These are phyloP conservation scores for Mormyrus hasselquistii DNA, from an alignment of 2,797 vertebrate genomes.

Conservation along the genomic window DNA sequence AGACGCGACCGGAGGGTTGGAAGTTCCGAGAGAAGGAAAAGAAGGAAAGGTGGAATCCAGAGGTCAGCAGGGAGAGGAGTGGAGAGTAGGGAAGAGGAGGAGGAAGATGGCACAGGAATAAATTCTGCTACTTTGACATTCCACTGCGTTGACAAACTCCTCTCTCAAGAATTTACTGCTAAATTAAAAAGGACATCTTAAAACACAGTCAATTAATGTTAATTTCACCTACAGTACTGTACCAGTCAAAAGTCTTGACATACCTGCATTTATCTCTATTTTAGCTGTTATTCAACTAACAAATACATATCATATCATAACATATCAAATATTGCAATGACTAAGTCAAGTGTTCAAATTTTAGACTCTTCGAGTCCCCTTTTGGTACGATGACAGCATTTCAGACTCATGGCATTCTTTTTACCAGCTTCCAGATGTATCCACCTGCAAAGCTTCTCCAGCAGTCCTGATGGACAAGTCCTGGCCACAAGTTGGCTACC, in stretches of 20 bases:
- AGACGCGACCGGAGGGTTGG: constrained; percentile 48
- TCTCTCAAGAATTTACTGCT: neutral
- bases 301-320: too few species aligned
- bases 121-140: neutral
- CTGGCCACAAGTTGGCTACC: neutral
- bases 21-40: neutral
- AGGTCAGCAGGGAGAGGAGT: neutral
- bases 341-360: neutral
- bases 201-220: neutral
- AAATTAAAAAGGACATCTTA: neutral
- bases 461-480: neutral
- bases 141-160: neutral
- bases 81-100: neutral
- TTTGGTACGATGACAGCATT: neutral
- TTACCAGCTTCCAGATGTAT: neutral
- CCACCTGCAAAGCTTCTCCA: neutral
- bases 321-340: neutral
- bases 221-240: neutral
- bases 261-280: neutral
- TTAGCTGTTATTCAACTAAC: neutral
- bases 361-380: neutral
- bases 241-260: neutral
- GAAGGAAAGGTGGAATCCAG: neutral
- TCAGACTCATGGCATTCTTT: neutral
- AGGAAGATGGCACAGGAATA: neutral